Evolutionary conservation across 1,140 invertebrate species (phyloP).

Genomic region (Spodoptera frugiperda): DNA sequence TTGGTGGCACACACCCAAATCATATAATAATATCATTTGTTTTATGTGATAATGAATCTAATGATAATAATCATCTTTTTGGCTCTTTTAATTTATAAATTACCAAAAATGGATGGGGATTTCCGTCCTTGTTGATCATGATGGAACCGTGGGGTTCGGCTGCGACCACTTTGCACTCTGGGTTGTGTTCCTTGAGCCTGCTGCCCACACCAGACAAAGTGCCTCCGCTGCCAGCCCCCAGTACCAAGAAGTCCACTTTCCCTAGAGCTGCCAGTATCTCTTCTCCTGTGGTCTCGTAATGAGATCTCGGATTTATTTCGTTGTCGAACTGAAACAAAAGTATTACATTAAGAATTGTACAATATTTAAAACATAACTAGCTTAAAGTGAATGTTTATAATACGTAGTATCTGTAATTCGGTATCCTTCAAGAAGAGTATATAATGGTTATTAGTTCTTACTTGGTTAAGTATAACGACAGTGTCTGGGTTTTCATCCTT

Average conservation of each 20-base stretch:
- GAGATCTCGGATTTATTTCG: slow-evolving; percentile 93
- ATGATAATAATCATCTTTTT: background rate
- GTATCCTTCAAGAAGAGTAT: no score
- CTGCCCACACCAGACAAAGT: slow-evolving; percentile 92
- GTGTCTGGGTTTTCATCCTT: slow-evolving; percentile 92
- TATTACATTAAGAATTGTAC: no score
- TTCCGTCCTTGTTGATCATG: slow-evolving; percentile 86
- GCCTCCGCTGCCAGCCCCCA: slow-evolving; percentile 94
- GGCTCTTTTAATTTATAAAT: background rate
- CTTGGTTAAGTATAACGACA: slow-evolving; percentile 95
- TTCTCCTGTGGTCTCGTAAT: slow-evolving; percentile 94
- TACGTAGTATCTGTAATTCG: no score
- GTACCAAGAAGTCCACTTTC: slow-evolving; percentile 92
- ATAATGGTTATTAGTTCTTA: slow-evolving; percentile 71
- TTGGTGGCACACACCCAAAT: background rate
- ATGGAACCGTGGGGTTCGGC: slow-evolving; percentile 95
- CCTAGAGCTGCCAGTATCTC: slow-evolving; percentile 94
- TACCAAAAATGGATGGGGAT: slow-evolving; percentile 55
- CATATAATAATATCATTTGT: no score
- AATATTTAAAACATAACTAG: no score
- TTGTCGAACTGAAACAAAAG: slow-evolving; percentile 94
- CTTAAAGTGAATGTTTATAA: no score
- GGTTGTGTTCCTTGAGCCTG: slow-evolving; percentile 91
- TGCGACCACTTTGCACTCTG: slow-evolving; percentile 89
- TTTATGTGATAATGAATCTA: no score